A percentile compares a stretch with the other conserved stretches of the same genome.
These are phyloP conservation scores for Incurvaria masculella DNA, from an alignment of 2,888 invertebrate genomes.

Conservation along the genomic window DNA sequence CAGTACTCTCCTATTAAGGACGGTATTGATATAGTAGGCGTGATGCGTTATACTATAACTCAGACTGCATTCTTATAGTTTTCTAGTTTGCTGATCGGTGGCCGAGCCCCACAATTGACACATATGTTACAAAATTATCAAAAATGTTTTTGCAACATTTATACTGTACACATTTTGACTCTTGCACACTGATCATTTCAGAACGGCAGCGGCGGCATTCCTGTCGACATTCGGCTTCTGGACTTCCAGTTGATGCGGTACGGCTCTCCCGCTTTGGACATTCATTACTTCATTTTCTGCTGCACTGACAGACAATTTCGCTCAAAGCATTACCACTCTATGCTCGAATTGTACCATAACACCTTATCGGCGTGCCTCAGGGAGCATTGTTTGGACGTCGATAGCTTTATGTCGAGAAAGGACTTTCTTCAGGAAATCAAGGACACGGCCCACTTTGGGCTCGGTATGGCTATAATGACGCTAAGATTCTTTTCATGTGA, in stretches of 20 bases:
- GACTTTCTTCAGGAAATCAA: not conserved
- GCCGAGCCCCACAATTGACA: no score
- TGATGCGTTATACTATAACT: no score
- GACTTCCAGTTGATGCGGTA: slow-evolving; percentile 33
- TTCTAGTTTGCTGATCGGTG: no score
- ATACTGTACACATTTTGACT: no score
- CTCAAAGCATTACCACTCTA: slow-evolving; percentile 25
- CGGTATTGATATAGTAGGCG: no score
- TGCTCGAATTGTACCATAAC: slow-evolving; percentile 32
- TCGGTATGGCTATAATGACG: not conserved
- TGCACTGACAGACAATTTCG: slow-evolving; percentile 29
- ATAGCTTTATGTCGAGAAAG: not conserved
- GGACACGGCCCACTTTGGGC: not conserved
- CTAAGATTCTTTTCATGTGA: not conserved
- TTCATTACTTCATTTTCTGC: slow-evolving; percentile 38
- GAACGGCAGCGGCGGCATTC: slow-evolving; percentile 28
- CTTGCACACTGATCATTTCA: slow-evolving; percentile 25
- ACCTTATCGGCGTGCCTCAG: slow-evolving; percentile 25
- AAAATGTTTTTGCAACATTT: no score
- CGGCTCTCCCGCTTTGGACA: slow-evolving; percentile 35
- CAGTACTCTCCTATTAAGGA: no score
- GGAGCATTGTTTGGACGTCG: not conserved
- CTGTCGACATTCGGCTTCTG: slow-evolving; percentile 31
- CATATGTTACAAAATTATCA: no score
- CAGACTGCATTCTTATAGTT: no score